A percentile compares a stretch with the other conserved stretches of the same genome.
Evolutionary conservation across 2,888 invertebrate genomes (phyloP).

Genomic region (Mimas tiliae): DNA sequence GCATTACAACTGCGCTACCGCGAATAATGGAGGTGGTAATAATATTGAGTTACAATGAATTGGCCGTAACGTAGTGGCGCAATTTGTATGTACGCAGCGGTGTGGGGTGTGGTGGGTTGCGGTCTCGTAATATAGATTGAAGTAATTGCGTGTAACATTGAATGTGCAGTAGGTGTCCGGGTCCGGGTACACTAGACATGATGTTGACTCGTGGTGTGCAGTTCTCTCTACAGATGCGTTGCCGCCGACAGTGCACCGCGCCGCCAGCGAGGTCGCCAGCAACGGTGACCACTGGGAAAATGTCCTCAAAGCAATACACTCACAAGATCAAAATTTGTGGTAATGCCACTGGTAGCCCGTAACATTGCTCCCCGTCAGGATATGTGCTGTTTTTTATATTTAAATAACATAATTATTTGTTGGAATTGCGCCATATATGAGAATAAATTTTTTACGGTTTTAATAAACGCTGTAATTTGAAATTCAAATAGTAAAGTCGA

Average conservation of each 20-base stretch:
- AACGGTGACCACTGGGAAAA: constrained; percentile 88
- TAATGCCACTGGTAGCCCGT: constrained; percentile 74
- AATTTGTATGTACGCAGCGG: no score
- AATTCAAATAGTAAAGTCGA: no score
- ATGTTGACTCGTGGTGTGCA: constrained; percentile 82
- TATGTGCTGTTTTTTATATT: constrained; percentile 74
- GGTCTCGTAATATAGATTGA: background rate
- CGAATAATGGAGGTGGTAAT: no score
- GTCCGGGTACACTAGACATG: constrained; percentile 51
- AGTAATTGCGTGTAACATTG: background rate
- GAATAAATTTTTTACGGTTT: no score
- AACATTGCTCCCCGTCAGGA: constrained; percentile 64
- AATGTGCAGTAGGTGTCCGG: background rate
- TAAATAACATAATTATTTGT: constrained; percentile 17
- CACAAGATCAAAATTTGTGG: constrained; percentile 83
- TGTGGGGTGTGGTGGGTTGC: no score
- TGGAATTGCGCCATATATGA: constrained; percentile 32
- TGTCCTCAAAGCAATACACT: constrained; percentile 84
- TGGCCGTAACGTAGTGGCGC: no score
- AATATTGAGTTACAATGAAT: no score
- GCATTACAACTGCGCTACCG: no score
- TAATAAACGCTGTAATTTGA: no score
- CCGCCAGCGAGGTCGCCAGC: constrained; percentile 86
- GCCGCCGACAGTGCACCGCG: constrained; percentile 75
- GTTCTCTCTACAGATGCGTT: constrained; percentile 83